These are phyloP conservation scores for Argyrosomus japonicus DNA, from an alignment of 2,113 vertebrate genomes.

Conservation along the genomic window DNA sequence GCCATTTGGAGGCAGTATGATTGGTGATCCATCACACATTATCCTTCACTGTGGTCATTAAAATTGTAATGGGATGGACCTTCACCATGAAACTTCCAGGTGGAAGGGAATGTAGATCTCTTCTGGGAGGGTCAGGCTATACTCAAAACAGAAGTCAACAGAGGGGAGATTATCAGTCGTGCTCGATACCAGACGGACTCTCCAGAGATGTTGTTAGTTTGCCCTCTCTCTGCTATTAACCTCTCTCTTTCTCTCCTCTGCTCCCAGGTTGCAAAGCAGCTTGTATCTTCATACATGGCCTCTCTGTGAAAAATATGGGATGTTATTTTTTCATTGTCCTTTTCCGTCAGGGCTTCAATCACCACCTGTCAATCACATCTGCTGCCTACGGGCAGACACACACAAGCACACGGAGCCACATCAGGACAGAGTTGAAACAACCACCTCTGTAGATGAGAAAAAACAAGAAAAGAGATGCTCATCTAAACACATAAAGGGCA, in stretches of 20 bases:
- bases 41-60: constrained; percentile 78
- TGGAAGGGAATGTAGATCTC: constrained; percentile 53
- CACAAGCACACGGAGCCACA: constrained; percentile 33
- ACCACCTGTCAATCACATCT: constrained; percentile 71
- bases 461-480: constrained; percentile 34
- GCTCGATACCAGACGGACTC: constrained; percentile 31
- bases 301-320: constrained; percentile 49
- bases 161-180: constrained; percentile 56
- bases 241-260: constrained; percentile 25
- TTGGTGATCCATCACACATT: constrained; percentile 83
- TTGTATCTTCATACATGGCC: constrained; percentile 64
- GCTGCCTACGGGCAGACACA: constrained; percentile 63
- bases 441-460: constrained; percentile 35
- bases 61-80: constrained; percentile 78
- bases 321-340: constrained; percentile 64
- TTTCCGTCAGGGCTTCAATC: constrained; percentile 70
- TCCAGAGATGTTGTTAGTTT: constrained; percentile 64
- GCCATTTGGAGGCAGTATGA: constrained; percentile 75
- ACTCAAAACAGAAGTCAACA: constrained; percentile 63
- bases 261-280: constrained; percentile 28
- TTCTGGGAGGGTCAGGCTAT: constrained; percentile 38
- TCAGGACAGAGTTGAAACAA: constrained; percentile 46
- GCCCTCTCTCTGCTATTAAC: constrained; percentile 40
- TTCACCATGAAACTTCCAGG: constrained; percentile 72
- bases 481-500: constrained; percentile 33